Conservation (phyloP, 2,113 vertebrate species). For the Setophaga petechia region DNA sequence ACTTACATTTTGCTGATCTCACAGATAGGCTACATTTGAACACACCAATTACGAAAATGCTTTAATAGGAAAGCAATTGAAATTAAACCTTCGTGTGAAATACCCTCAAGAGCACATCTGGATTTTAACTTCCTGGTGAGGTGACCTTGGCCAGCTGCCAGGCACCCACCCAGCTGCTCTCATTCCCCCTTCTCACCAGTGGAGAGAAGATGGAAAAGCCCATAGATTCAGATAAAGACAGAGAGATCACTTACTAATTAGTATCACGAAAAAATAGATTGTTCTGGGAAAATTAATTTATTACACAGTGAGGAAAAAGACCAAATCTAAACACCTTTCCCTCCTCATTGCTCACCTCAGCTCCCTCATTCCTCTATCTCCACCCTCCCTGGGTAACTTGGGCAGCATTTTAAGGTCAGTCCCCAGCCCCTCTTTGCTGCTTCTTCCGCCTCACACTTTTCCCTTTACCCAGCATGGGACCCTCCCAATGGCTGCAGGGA, state of each 20-base stretch:
- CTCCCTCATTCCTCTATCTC: not conserved
- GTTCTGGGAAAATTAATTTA: not conserved
- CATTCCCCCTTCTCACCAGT: not conserved
- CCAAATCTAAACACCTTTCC: not conserved
- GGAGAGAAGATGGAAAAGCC: not conserved
- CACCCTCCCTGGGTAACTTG: accelerated
- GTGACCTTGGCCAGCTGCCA: not conserved
- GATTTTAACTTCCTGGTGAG: not conserved
- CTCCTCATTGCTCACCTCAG: accelerated
- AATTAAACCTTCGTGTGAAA: not conserved
- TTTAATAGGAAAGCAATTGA: not conserved
- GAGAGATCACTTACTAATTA: not conserved
- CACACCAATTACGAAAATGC: not conserved
- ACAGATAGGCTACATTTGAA: not conserved
- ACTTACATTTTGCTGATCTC: not conserved
- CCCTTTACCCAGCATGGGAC: not conserved
- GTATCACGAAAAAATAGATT: not conserved
- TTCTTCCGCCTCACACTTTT: not conserved
- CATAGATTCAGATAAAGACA: not conserved
- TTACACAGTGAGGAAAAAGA: not conserved
- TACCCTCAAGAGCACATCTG: not conserved
- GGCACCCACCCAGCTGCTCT: not conserved
- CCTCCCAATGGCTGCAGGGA: not conserved
- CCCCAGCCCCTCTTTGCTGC: not conserved
- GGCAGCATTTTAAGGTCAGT: not conserved